Evolutionary conservation across 2,888 invertebrate species (phyloP), one percentile per base, ranked within the genome.

Genomic region (Adela reaumurella): DNA sequence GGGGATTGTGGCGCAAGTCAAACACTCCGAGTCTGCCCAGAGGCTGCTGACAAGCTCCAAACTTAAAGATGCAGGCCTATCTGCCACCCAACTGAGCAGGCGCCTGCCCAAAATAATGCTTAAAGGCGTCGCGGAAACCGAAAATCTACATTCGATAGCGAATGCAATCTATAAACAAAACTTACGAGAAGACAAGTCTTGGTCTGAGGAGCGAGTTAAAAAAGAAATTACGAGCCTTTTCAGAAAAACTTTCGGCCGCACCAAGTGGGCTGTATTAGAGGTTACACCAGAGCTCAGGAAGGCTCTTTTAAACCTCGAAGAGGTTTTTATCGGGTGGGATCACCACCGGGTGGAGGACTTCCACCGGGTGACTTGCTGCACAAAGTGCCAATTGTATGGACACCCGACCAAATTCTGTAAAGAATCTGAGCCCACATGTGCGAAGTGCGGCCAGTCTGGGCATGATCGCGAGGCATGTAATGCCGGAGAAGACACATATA

Each of bases 331-430:
- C 0, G 58, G 55, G 0, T 59, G 57, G 58, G 52, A 57, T 1
- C 55, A 46, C 0, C 49, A 52, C 0, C 48, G 50, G 2, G 49
- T 53, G 0, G 18, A 42, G 1, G 57, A 56, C 46, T 53, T 45
- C 1, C 10, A 56, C 0, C 4, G 19, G 4, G 54, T 52, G 0
- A 57, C 59, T 0, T 58, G 59, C 52, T 60, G 60, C 48, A 42
- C 4, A 0, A 59, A 54, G 6, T 64, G 64, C 44, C 64, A 64
- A 17, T 53, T 53, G 1, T 62, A 61, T 18, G 63, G 62, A 0
- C 60, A 64, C 54, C 60, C 60, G 0, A 60, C 58, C 1, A 57
- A 57, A 2, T 55, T 52, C 20, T 62, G 60, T 42, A 11, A 54
- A 2, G 49, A 56, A 0, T 24, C 24, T 1, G 41, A 35, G 0